Evolutionary conservation across 2,113 vertebrate species (phyloP).

Genomic region (Nestor notabilis): DNA sequence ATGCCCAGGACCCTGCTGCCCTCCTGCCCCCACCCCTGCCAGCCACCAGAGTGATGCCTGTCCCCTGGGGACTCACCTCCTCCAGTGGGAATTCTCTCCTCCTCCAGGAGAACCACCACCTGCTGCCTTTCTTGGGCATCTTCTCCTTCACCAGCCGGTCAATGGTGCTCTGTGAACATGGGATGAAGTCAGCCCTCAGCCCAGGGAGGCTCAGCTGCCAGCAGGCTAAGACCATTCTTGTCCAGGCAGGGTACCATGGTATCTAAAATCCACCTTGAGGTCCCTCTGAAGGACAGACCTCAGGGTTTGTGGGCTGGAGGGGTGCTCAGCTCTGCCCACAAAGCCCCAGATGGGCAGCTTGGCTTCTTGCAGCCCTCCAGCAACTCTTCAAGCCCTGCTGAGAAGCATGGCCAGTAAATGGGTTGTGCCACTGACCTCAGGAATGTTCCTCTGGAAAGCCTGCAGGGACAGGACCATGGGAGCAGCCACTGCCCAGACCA

Average conservation of each 20-base stretch:
- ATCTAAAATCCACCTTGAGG: neutral
- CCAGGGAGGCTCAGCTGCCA: neutral
- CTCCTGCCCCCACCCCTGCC: neutral
- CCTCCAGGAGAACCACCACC: constrained; percentile 94
- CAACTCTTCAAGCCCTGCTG: neutral
- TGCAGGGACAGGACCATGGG: constrained; percentile 92
- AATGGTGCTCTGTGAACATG: constrained; percentile 76
- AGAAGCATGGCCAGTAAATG: neutral
- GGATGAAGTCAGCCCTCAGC: neutral
- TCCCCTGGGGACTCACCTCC: constrained; percentile 44
- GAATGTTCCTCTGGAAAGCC: constrained; percentile 90
- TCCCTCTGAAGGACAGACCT: neutral
- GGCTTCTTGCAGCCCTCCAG: neutral
- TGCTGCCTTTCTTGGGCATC: constrained; percentile 88
- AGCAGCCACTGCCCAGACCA: constrained; percentile 97
- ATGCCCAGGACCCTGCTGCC: neutral
- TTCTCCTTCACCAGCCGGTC: constrained; percentile 88
- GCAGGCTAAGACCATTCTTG: neutral
- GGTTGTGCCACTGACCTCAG: constrained; percentile 81
- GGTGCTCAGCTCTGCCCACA: neutral
- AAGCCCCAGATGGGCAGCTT: neutral
- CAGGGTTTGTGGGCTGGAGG: neutral
- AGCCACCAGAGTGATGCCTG: neutral
- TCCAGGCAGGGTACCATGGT: neutral
- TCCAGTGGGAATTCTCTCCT: constrained; percentile 76